Conservation (phyloP, 2,797 vertebrate species). For the Arremon brunneinucha region DNA sequence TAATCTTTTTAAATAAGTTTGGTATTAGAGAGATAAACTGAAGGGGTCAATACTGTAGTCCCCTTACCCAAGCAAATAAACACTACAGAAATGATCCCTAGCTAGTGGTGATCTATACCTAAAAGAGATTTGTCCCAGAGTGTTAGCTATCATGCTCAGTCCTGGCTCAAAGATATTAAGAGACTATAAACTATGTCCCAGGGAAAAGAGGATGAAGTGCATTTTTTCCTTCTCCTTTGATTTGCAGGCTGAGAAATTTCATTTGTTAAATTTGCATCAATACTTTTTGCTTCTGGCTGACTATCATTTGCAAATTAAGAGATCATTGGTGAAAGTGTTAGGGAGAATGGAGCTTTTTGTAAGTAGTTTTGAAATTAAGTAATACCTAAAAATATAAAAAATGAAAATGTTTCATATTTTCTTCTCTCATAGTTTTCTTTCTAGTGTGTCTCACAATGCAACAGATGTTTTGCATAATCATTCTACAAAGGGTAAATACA, state of each 20-base stretch:
- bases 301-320: not conserved
- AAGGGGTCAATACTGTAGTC: not conserved
- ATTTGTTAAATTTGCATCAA: not conserved
- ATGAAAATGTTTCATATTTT: not conserved
- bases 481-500: not conserved
- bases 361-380: not conserved
- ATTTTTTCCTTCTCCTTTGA: not conserved
- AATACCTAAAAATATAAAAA: not conserved
- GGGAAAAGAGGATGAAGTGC: not conserved
- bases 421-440: not conserved
- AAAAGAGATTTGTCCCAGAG: not conserved
- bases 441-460: not conserved
- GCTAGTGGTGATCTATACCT: not conserved
- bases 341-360: not conserved
- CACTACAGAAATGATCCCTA: not conserved
- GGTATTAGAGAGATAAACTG: not conserved
- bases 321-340: not conserved
- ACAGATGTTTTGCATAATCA: not conserved
- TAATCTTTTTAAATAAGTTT: not conserved
- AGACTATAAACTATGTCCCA: not conserved
- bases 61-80: not conserved
- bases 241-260: not conserved
- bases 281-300: not conserved
- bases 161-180: not conserved
- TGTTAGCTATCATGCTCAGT: not conserved